These are phyloP conservation scores for Lithophane semibrunnea DNA, from an alignment of 2,888 invertebrate genomes.

Conservation along the genomic window DNA sequence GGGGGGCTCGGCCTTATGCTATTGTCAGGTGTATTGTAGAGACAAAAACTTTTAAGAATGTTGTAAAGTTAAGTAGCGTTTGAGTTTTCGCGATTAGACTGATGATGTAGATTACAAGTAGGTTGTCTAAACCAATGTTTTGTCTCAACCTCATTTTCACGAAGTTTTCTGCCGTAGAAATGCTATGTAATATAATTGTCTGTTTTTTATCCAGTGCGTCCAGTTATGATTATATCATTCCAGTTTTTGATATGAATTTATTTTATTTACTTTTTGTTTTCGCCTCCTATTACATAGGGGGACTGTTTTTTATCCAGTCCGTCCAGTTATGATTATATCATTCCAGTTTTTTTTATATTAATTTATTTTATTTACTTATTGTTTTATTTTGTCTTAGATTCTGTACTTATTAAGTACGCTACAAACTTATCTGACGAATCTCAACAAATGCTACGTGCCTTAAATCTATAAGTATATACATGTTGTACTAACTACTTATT, in stretches of 20 bases:
- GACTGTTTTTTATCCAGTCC: slow-evolving; percentile 14
- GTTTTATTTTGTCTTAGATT: background rate
- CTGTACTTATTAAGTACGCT: slow-evolving; percentile 14
- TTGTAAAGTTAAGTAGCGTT: background rate
- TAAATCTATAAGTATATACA: slow-evolving; percentile 8
- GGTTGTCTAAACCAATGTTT: slow-evolving; percentile 14
- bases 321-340: slow-evolving; percentile 18
- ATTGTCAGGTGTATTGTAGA: background rate
- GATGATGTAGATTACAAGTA: slow-evolving; percentile 59
- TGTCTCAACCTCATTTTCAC: slow-evolving; percentile 3
- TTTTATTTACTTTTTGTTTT: slow-evolving; percentile 5
- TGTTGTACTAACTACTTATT: slow-evolving; percentile 5
- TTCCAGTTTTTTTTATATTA: slow-evolving; percentile 27
- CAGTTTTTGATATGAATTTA: slow-evolving; percentile 20
- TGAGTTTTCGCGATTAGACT: slow-evolving; percentile 49
- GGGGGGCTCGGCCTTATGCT: no score
- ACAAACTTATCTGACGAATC: slow-evolving; percentile 29
- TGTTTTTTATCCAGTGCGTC: slow-evolving; percentile 16
- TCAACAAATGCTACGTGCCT: slow-evolving; percentile 39
- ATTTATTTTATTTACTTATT: slow-evolving; percentile 10
- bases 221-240: slow-evolving; percentile 24
- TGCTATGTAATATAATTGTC: slow-evolving; percentile 24
- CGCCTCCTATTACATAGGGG: background rate
- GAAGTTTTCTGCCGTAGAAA: slow-evolving; percentile 26
- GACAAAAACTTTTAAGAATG: background rate